A percentile compares a stretch with the other conserved stretches of the same genome.
Conservation (phyloP, 2,797 vertebrate species). For the Rhinogobio ventralis region DNA sequence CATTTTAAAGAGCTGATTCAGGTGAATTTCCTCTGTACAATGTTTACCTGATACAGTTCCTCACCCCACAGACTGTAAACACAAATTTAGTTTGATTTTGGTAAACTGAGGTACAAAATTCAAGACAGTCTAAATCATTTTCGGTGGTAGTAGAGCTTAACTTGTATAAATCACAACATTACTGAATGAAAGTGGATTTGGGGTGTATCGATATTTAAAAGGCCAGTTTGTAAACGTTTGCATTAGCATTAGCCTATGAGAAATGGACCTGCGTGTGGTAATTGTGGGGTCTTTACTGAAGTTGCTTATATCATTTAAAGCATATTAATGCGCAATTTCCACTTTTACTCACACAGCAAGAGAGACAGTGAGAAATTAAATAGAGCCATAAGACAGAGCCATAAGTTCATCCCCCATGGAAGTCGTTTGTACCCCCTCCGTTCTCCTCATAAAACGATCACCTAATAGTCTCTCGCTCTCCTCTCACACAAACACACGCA, state of each 20-base stretch:
- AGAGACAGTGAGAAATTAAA: constrained; percentile 39
- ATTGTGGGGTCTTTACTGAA: constrained; percentile 23
- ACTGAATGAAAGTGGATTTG: not conserved
- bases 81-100: not conserved
- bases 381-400: constrained; percentile 30
- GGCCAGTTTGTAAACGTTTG: not conserved
- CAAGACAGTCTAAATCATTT: not conserved
- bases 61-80: not conserved
- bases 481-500: constrained; percentile 38
- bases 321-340: constrained; percentile 25
- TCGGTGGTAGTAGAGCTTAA: not conserved
- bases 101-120: not conserved
- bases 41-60: not conserved
- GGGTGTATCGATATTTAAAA: not conserved
- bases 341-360: constrained; percentile 6
- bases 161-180: not conserved
- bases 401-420: constrained; percentile 42
- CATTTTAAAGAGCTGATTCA: not conserved
- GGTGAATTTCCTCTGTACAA: not conserved
- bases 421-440: constrained; percentile 29
- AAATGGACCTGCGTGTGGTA: constrained; percentile 26
- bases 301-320: constrained; percentile 28
- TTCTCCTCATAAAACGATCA: constrained; percentile 36
- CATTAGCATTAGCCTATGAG: constrained; percentile 30
- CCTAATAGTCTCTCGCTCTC: constrained; percentile 23